Percentiles rank a stretch among this genome's conserved stretches.
phyloP scores from a whole-genome alignment of 2,113 vertebrate genomes.

The Genyomyrus donnyi region DNA sequence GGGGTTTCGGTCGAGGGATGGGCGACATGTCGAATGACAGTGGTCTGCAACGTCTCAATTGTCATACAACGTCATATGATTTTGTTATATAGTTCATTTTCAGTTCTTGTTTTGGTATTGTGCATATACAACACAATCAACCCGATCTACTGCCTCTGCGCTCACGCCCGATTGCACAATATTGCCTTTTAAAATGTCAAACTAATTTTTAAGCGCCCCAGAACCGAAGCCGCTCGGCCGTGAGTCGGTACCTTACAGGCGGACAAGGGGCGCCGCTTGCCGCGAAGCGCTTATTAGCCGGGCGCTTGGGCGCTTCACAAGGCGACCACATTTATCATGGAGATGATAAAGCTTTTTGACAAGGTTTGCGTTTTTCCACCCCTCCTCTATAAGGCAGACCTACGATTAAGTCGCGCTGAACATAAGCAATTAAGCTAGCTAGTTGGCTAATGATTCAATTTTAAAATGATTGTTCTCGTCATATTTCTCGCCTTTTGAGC shows the following conservation, averaged over 20 bases:
- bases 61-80: not conserved
- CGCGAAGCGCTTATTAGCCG: not conserved
- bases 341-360: not conserved
- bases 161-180: not conserved
- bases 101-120: not conserved
- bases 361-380: not conserved
- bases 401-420: not conserved
- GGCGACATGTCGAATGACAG: not conserved
- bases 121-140: not conserved
- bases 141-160: not conserved
- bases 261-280: not conserved
- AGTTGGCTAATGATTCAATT: not conserved
- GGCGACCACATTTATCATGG: not conserved
- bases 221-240: not conserved
- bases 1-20: not conserved
- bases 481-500: not conserved
- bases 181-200: not conserved
- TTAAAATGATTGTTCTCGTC: not conserved
- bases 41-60: not conserved
- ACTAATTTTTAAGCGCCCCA: not conserved
- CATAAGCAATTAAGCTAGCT: not conserved
- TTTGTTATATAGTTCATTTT: not conserved
- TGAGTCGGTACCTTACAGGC: not conserved
- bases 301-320: not conserved
- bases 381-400: not conserved